Evolutionary conservation across 1,140 invertebrate species (phyloP).

Genomic region (Camponotus pennsylvanicus): DNA sequence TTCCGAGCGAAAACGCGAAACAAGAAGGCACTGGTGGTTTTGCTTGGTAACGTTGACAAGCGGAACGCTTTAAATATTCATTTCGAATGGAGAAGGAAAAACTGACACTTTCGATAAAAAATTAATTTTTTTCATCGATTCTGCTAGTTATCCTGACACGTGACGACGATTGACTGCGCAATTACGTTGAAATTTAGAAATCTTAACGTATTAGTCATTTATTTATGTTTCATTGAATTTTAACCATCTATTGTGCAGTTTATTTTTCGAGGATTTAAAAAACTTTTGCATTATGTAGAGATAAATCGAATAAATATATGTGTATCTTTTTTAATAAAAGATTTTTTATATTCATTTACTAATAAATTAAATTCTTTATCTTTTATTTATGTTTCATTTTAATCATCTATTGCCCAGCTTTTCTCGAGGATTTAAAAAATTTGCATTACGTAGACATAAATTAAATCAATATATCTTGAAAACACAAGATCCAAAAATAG

Average conservation of each 20-base stretch:
- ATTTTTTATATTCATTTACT: neutral
- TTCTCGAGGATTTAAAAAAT: neutral
- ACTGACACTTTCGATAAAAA: conserved; percentile 2
- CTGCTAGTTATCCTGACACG: neutral
- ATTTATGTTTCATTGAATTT: neutral
- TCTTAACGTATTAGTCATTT: neutral
- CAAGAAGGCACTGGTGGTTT: neutral
- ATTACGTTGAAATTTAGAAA: neutral
- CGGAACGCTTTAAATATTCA: neutral
- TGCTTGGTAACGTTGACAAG: neutral
- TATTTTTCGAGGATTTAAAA: too few relatives aligned
- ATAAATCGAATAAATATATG: too few relatives aligned
- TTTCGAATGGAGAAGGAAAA: neutral
- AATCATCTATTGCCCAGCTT: neutral
- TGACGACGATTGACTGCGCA: too few relatives aligned
- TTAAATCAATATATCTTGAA: neutral
- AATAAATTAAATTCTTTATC: neutral
- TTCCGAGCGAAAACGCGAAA: neutral
- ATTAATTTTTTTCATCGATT: neutral
- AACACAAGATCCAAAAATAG: too few relatives aligned
- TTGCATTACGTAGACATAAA: neutral
- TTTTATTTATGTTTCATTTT: neutral
- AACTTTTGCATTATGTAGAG: too few relatives aligned
- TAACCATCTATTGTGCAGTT: too few relatives aligned
- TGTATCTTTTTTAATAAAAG: neutral